phyloP scores from a whole-genome alignment of 2,113 vertebrate genomes.

The Epinephelus fuscoguttatus region DNA sequence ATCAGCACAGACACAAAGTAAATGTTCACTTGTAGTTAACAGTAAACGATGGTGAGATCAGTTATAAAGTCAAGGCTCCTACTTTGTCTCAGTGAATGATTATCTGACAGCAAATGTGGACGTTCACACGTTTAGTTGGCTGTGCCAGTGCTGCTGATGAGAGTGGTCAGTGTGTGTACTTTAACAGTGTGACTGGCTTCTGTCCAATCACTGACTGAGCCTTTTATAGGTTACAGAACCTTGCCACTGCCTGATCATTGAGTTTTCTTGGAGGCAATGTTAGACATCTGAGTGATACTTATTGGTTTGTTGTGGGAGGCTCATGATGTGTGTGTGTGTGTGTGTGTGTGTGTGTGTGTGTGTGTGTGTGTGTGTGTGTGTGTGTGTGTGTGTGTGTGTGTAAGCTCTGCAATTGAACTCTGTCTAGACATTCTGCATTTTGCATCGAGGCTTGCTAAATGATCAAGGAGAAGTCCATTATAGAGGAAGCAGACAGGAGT shows the following conservation, averaged over 20 bases:
- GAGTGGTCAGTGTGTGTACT: background rate
- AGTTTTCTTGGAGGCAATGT: constrained; percentile 9
- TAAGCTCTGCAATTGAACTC: background rate
- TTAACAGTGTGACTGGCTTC: constrained; percentile 19
- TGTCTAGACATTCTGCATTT: background rate
- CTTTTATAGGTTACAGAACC: constrained; percentile 16
- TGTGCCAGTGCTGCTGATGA: background rate
- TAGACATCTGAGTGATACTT: background rate
- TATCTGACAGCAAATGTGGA: constrained; percentile 20
- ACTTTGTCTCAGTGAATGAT: constrained; percentile 35
- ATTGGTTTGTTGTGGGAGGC: background rate
- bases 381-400: too few relatives aligned
- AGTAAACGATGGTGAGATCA: background rate
- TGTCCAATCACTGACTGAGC: constrained; percentile 13
- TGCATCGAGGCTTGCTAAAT: background rate
- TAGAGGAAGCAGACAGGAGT: background rate
- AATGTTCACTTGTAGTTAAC: background rate
- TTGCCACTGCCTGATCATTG: background rate
- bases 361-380: too few relatives aligned
- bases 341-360: too few relatives aligned
- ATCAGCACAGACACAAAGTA: background rate
- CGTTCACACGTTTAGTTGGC: constrained; percentile 16
- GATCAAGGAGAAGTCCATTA: background rate
- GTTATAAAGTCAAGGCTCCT: background rate
- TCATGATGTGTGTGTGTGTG: background rate